These are phyloP conservation scores for Gouania willdenowi DNA, from an alignment of 2,797 vertebrate species.

Conservation along the genomic window DNA sequence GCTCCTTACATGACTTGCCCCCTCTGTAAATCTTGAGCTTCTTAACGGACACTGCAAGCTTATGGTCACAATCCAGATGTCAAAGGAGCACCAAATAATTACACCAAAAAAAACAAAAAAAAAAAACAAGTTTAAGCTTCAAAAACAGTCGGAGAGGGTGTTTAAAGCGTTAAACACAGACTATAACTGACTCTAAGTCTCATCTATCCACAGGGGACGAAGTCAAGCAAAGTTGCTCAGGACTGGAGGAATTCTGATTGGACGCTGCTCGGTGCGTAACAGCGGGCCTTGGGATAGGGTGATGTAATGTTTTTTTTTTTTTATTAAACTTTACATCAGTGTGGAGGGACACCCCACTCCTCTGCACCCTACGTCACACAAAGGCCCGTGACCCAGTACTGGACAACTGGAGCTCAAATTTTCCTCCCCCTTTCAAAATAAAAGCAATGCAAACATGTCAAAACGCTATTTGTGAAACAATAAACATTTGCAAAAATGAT, in stretches of 20 bases:
- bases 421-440: no score
- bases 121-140: no score
- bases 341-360: conserved; percentile 32
- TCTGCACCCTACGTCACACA: conserved; percentile 11
- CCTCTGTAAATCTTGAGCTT: conserved; percentile 57
- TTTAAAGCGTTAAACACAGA: conserved; percentile 4
- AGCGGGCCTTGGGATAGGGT: conserved; percentile 23
- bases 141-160: no score
- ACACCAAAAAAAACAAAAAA: conserved; percentile 30
- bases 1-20: conserved; percentile 53
- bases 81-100: conserved; percentile 42
- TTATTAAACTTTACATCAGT: conserved; percentile 26
- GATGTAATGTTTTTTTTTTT: conserved; percentile 52
- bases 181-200: no score
- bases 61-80: conserved; percentile 62
- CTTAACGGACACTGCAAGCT: conserved; percentile 56
- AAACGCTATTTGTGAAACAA: no score
- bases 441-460: no score
- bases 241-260: conserved; percentile 22
- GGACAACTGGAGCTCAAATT: no score
- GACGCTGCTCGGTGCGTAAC: not conserved
- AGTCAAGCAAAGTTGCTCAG: conserved; percentile 7
- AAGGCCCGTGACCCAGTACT: conserved; percentile 11
- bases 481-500: no score
- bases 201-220: not conserved